These are phyloP conservation scores for Laspeyria flexula DNA, from an alignment of 2,888 invertebrate genomes.

Conservation along the genomic window DNA sequence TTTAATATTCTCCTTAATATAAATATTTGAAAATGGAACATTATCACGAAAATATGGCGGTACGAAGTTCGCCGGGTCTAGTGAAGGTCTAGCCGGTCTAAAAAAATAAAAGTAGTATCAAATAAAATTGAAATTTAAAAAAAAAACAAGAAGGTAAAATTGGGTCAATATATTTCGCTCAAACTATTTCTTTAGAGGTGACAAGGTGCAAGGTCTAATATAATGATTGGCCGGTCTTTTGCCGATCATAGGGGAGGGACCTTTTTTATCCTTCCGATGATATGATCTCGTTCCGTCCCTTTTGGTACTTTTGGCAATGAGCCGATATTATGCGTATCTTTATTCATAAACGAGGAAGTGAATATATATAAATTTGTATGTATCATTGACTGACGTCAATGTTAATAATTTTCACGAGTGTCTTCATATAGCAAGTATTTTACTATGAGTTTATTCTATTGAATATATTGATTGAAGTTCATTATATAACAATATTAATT, in stretches of 20 bases:
- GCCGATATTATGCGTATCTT: not conserved
- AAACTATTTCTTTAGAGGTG: not conserved
- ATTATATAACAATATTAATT: no score
- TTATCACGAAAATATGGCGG: no score
- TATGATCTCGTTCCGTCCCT: constrained; percentile 6
- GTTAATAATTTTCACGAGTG: no score
- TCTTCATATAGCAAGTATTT: no score
- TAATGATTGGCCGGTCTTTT: constrained; percentile 9
- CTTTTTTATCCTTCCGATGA: constrained; percentile 6
- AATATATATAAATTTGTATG: not conserved
- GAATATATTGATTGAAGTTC: no score
- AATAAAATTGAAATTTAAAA: not conserved
- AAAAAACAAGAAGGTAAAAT: not conserved
- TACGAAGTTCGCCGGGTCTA: no score
- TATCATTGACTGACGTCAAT: not conserved
- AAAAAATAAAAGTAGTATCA: no score
- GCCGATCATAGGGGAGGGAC: constrained; percentile 1
- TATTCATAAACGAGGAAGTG: not conserved
- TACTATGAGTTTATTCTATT: no score
- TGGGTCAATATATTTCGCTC: not conserved
- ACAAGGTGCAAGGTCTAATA: constrained; percentile 7
- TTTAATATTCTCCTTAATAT: no score
- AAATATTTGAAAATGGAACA: no score
- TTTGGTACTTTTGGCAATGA: constrained; percentile 5
- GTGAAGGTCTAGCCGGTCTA: no score